phyloP scores from a whole-genome alignment of 2,888 invertebrate species.

The Lomographa bimaculata region DNA sequence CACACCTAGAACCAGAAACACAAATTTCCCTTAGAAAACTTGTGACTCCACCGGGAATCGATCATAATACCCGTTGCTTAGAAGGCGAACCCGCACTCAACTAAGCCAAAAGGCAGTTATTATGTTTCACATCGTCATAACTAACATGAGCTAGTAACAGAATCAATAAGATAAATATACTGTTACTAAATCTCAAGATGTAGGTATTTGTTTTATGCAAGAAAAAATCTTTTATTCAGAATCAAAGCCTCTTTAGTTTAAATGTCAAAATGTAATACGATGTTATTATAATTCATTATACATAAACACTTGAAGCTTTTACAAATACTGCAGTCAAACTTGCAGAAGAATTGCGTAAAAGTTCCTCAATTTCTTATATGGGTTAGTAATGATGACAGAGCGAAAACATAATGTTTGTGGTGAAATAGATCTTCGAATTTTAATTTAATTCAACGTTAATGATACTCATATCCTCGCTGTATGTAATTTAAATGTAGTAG shows the following conservation, averaged over 20 bases:
- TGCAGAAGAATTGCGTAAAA: conserved; percentile 19
- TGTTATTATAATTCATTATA: conserved; percentile 13
- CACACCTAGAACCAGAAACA: too few relatives aligned
- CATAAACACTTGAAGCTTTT: conserved; percentile 19
- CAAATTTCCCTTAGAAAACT: too few relatives aligned
- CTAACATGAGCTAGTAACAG: too few relatives aligned
- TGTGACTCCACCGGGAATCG: too few relatives aligned
- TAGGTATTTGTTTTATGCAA: conserved; percentile 10
- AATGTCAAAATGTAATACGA: conserved; percentile 13
- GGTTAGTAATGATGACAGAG: conserved; percentile 18
- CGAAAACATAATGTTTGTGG: conserved; percentile 7
- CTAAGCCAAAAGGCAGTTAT: too few relatives aligned
- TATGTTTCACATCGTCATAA: too few relatives aligned
- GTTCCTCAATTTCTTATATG: conserved; percentile 7
- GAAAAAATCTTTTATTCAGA: background rate
- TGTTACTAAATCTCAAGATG: conserved; percentile 13
- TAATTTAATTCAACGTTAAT: conserved; percentile 10
- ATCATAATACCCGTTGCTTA: too few relatives aligned
- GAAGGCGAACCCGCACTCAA: too few relatives aligned
- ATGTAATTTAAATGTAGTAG: conserved; percentile 10
- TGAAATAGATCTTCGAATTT: conserved; percentile 13
- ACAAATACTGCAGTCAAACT: conserved; percentile 5
- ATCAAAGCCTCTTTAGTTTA: conserved; percentile 2
- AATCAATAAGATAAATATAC: conserved; percentile 17
- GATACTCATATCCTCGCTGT: conserved; percentile 3